These are phyloP conservation scores for Athripsodes cinereus DNA, from an alignment of 2,888 invertebrate genomes.

Conservation along the genomic window DNA sequence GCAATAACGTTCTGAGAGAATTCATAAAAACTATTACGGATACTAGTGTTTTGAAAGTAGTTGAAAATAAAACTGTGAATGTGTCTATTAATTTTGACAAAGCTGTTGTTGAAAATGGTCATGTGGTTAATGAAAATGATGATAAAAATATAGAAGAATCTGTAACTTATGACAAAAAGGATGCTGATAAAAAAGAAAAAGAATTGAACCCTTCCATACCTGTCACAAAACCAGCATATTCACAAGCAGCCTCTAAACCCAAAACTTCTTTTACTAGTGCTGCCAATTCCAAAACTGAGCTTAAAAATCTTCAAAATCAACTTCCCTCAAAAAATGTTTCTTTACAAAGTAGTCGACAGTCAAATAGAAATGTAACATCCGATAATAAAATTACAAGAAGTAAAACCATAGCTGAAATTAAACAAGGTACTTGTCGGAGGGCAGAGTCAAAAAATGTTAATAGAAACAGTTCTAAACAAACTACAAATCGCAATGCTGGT, in stretches of 20 bases:
- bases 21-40: background rate
- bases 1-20: background rate
- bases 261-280: constrained; percentile 30
- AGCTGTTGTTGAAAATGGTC: background rate
- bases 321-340: constrained; percentile 37
- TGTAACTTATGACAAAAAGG: background rate
- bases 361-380: constrained; percentile 41
- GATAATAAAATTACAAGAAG: constrained; percentile 44
- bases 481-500: constrained; percentile 35
- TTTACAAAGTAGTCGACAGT: constrained; percentile 31
- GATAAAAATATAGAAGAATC: background rate
- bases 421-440: constrained; percentile 30
- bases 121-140: background rate
- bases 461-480: constrained; percentile 36
- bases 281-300: constrained; percentile 8
- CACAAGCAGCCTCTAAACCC: constrained; percentile 49
- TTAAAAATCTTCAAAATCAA: constrained; percentile 33
- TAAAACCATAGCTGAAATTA: constrained; percentile 46
- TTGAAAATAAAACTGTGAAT: background rate
- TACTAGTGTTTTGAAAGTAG: background rate
- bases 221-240: constrained; percentile 37
- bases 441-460: constrained; percentile 26
- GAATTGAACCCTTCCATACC: constrained; percentile 1
- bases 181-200: constrained; percentile 8
- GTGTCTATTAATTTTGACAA: background rate